phyloP scores from a whole-genome alignment of 2,113 vertebrate species.

The Octodon degus region DNA sequence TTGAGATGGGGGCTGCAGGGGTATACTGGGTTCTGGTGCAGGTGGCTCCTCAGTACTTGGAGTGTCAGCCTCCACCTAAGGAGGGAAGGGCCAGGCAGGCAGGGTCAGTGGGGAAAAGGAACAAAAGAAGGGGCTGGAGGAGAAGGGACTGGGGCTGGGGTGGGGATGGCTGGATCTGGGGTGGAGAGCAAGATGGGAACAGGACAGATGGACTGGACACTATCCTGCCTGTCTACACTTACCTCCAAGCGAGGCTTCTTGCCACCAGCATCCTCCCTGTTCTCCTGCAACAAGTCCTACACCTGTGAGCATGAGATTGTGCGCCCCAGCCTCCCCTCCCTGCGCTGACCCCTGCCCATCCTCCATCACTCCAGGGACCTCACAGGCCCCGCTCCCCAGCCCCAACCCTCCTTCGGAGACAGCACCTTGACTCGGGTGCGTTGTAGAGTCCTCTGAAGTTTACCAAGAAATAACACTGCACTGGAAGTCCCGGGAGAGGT shows the following conservation, averaged over 20 bases:
- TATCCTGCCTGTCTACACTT: background rate
- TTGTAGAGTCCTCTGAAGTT: conserved; percentile 91
- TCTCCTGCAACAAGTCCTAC: conserved; percentile 67
- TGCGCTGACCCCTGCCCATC: no score
- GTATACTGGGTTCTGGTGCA: background rate
- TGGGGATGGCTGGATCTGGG: background rate
- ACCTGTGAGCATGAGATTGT: background rate
- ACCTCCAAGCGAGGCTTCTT: conserved; percentile 77
- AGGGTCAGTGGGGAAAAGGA: background rate
- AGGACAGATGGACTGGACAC: background rate
- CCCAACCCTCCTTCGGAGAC: background rate
- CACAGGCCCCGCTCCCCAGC: background rate
- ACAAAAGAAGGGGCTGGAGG: background rate
- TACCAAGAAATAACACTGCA: conserved; percentile 93
- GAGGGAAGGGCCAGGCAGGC: background rate
- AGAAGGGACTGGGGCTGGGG: background rate
- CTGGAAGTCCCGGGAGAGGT: conserved; percentile 83
- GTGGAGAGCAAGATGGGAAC: no score
- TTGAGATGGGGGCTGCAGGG: background rate
- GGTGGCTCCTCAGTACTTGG: background rate
- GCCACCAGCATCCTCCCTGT: conserved; percentile 54
- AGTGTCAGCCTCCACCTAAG: conserved; percentile 63
- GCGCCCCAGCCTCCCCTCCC: background rate
- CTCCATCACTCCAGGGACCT: background rate
- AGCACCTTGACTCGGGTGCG: conserved; percentile 80